These are phyloP conservation scores for Radopholus similis DNA, from an alignment of 1,140 invertebrate species.

Conservation along the genomic window DNA sequence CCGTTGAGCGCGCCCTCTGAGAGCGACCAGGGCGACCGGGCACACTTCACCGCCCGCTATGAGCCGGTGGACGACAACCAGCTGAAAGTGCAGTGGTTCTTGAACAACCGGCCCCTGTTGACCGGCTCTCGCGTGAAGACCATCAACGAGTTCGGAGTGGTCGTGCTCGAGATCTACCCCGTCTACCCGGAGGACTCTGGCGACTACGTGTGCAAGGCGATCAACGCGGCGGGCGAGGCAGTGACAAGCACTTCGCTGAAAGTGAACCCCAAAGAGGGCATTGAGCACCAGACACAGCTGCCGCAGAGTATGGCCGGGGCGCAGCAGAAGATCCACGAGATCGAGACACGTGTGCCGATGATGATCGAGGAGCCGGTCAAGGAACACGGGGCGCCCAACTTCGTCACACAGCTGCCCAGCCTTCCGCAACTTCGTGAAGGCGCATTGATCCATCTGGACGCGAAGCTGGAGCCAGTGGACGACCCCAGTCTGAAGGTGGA, in stretches of 20 bases:
- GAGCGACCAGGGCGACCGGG: slow-evolving; percentile 50
- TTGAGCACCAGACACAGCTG: slow-evolving; percentile 83
- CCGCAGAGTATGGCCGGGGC: slow-evolving; percentile 82
- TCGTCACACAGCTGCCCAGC: slow-evolving; percentile 74
- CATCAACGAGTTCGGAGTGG: slow-evolving; percentile 90
- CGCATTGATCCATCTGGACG: slow-evolving; percentile 84
- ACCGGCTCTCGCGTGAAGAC: slow-evolving; percentile 78
- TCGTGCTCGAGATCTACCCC: slow-evolving; percentile 76
- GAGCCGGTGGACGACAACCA: slow-evolving; percentile 56
- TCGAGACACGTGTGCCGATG: slow-evolving; percentile 74
- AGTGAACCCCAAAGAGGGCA: slow-evolving; percentile 73
- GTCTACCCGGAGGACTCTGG: slow-evolving; percentile 82
- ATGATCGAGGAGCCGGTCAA: slow-evolving; percentile 63
- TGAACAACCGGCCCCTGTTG: slow-evolving; percentile 50
- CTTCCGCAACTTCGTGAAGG: slow-evolving; percentile 74
- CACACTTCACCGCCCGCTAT: slow-evolving; percentile 54
- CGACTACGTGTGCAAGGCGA: slow-evolving; percentile 85
- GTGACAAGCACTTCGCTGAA: slow-evolving; percentile 85
- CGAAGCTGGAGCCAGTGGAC: slow-evolving; percentile 79
- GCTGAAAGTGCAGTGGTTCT: slow-evolving; percentile 46
- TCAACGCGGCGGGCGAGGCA: slow-evolving; percentile 74
- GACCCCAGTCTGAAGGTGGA: slow-evolving; percentile 87
- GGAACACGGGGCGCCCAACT: slow-evolving; percentile 82
- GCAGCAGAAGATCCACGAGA: slow-evolving; percentile 84
- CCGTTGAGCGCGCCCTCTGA: slow-evolving; percentile 51